Evolutionary conservation across 2,113 vertebrate genomes (phyloP), one percentile per base, ranked within the genome.

Genomic region (Barnardius zonarius): DNA sequence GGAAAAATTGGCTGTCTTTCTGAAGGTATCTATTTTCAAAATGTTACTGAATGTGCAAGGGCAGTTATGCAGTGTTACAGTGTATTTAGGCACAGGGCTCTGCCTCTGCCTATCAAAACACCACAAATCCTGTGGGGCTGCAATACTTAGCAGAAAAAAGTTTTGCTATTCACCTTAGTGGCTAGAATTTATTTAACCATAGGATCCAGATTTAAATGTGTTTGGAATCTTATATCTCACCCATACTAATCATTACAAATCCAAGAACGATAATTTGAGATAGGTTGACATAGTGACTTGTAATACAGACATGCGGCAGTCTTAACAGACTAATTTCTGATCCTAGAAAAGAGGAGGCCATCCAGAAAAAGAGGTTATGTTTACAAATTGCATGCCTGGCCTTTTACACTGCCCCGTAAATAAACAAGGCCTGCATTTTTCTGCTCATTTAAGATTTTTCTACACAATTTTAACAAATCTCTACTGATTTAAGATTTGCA

Each of bases 391-490:
- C 46, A 33, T 91, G 74, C 52, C 66, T 90, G 55, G n/a, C 61
- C 61, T 89, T 90, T 84, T 74, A 62, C 61, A 48, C 24, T 89
- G 54, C 61, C 62, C 74, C 82, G n/a, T 89, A 37, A 93, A 91
- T 87, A 94, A 95, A 94, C 88, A 95, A 96, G 74, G 61, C 30
- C 35, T 81, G 37, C 61, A 70, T 91, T 95, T 96, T 91, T 81
- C 74, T 89, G n/a, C 54, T 77, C 69, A 77, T 86, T 81, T 84
- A 77, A 61, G 61, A 51, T 93, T 92, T 90, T 63, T 92, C 63
- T 84, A 61, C 61, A 69, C 81, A 54, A 66, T 31, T 61, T 49
- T 69, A 73, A 90, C 64, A 96, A 69, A 90, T 92, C 28, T 84
- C 54, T 84, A 70, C 33, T 93, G 74, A 78, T 93, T 86, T 89